Evolutionary conservation across 2,888 invertebrate species (phyloP).

Genomic region (Netelia virgata): DNA sequence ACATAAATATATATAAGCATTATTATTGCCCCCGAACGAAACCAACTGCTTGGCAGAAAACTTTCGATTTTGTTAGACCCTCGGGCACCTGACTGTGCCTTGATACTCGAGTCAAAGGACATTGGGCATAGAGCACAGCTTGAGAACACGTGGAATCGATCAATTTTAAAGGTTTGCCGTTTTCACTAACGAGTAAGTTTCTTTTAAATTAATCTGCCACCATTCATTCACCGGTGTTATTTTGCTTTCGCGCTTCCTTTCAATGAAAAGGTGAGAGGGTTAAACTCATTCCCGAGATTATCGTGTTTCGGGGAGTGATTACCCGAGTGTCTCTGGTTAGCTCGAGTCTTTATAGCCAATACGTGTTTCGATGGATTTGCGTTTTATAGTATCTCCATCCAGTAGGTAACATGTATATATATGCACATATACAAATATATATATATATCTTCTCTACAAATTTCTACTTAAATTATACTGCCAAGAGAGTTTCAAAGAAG

Average conservation of each 20-base stretch:
- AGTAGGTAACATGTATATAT: background rate
- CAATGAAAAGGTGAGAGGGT: background rate
- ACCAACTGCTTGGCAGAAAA: too few relatives aligned
- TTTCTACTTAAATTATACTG: conserved; percentile 55
- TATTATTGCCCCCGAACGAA: background rate
- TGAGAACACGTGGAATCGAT: too few relatives aligned
- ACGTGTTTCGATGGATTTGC: conserved; percentile 3
- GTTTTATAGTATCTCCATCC: conserved; percentile 10
- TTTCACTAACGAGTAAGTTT: too few relatives aligned
- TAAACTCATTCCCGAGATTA: background rate
- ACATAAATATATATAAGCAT: conserved; percentile 17
- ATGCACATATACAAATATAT: too few relatives aligned
- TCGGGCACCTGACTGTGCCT: too few relatives aligned
- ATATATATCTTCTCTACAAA: conserved; percentile 48
- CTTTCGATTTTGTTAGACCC: too few relatives aligned
- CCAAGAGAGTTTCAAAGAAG: conserved; percentile 57
- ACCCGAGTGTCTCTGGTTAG: conserved; percentile 3
- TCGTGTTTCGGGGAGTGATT: background rate
- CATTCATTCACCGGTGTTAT: background rate
- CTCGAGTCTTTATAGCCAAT: background rate
- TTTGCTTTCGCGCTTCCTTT: background rate
- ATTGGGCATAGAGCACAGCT: too few relatives aligned
- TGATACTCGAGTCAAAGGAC: too few relatives aligned
- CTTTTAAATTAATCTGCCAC: background rate
- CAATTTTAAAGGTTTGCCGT: too few relatives aligned